Evolutionary conservation across 2,888 invertebrate genomes (phyloP), one percentile per base, ranked within the genome.

Genomic region (Volucella inflata): DNA sequence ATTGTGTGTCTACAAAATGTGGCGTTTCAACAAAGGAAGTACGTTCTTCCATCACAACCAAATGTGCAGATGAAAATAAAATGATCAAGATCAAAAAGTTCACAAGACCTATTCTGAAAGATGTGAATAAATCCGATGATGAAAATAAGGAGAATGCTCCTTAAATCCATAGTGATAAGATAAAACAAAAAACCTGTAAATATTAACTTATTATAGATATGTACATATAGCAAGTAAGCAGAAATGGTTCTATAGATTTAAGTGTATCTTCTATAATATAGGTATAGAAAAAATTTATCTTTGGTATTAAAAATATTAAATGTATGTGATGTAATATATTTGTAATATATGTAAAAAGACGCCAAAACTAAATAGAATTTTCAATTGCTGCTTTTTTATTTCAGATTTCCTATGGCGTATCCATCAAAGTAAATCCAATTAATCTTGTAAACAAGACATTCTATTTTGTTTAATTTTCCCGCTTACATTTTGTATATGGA

Each of bases 11-110:
- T 0, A 89, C 90, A 44, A 93, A 93, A 84, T 94, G 94, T 88
- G 90, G 92, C 21, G 94, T 94, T 0, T 92, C 93, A 55, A 94
- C 94, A 87, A 94, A 94, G 88, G 91, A 94, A 87, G 94, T 95
- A 0, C 94, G 95, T 65, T 93, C 92, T 87, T 92, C 93, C n/a
- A 94, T 95, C 30, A 94, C 94, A 10, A 93, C 94, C 0, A 95
- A 94, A 88, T 95, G 95, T 87, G 94, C 94, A 0, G 95, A 95
- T 87, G 95, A 95, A 90, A 94, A 94, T 57, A 95, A 94, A 89
- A 91, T 94, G 90, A 93, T 93, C 88, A 93, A 93, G 88, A 91
- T 93, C 64, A 88, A 90, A 72, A 88, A 88, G 42, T 82, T 88
- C 85, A 93, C 48, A 17, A 68, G 36, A 36, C 11, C 38, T 8